Percentiles rank a stretch among this genome's conserved stretches.
These are phyloP conservation scores for Pseudomyrmex gracilis DNA, from an alignment of 1,140 invertebrate genomes.

Conservation along the genomic window DNA sequence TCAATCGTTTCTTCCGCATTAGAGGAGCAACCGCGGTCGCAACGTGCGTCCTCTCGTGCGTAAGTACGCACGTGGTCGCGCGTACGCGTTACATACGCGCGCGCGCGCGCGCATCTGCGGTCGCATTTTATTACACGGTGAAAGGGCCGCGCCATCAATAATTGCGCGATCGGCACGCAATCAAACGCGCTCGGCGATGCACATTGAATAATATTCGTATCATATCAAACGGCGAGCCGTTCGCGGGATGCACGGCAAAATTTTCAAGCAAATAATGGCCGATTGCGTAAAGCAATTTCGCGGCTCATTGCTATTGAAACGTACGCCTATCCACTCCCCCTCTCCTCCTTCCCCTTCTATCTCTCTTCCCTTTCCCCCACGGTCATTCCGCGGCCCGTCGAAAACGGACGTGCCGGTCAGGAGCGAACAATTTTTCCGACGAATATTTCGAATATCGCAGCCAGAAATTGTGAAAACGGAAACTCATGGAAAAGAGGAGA, in stretches of 20 bases:
- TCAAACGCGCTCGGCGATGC: slow-evolving; percentile 67
- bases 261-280: slow-evolving; percentile 76
- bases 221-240: slow-evolving; percentile 67
- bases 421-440: slow-evolving; percentile 66
- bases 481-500: neutral
- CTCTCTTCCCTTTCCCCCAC: too few relatives aligned
- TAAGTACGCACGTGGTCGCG: slow-evolving; percentile 4
- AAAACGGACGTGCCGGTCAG: slow-evolving; percentile 61
- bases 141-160: slow-evolving; percentile 58
- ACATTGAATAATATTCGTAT: slow-evolving; percentile 74
- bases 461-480: slow-evolving; percentile 26
- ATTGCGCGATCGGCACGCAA: slow-evolving; percentile 71
- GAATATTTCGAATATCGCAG: slow-evolving; percentile 60
- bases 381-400: slow-evolving; percentile 2
- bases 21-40: neutral
- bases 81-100: too few relatives aligned
- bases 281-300: slow-evolving; percentile 78
- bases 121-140: slow-evolving; percentile 65
- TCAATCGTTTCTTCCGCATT: slow-evolving; percentile 12
- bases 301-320: slow-evolving; percentile 75
- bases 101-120: slow-evolving; percentile 19
- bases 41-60: neutral
- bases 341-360: neutral
- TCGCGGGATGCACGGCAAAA: slow-evolving; percentile 68
- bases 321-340: slow-evolving; percentile 44